Evolutionary conservation across 2,888 invertebrate genomes (phyloP).

Genomic region (Arge pagana): DNA sequence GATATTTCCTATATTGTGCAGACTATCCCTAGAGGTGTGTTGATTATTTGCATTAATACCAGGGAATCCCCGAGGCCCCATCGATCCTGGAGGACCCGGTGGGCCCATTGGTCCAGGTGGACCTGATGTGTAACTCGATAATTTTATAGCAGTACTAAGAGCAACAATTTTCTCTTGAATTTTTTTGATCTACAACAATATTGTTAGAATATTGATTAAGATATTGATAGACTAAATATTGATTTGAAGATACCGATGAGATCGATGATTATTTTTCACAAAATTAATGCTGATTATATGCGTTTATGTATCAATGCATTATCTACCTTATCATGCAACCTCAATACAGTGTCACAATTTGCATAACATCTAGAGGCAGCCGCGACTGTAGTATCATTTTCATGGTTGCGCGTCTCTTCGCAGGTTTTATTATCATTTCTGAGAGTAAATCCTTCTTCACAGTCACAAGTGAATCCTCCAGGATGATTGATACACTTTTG

Average conservation of each 20-base stretch:
- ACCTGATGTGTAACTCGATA: constrained; percentile 62
- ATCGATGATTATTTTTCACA: neutral
- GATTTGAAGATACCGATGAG: too few relatives aligned
- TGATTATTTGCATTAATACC: constrained; percentile 5
- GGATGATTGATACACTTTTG: constrained; percentile 68
- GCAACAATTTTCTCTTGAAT: constrained; percentile 57
- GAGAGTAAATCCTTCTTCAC: constrained; percentile 62
- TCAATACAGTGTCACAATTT: constrained; percentile 66
- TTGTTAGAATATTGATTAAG: neutral
- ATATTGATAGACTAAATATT: neutral
- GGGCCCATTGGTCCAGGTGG: constrained; percentile 61
- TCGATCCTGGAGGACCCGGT: constrained; percentile 59
- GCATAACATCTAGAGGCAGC: constrained; percentile 62
- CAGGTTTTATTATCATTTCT: constrained; percentile 66
- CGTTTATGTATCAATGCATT: constrained; percentile 10
- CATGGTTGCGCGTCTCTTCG: constrained; percentile 33
- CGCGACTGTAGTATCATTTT: constrained; percentile 48
- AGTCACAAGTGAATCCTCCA: constrained; percentile 66
- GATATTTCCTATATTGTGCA: constrained; percentile 1
- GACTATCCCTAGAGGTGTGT: constrained; percentile 19
- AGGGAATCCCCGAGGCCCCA: constrained; percentile 56
- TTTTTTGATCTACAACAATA: constrained; percentile 21
- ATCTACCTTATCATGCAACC: constrained; percentile 62
- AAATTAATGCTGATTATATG: constrained; percentile 13
- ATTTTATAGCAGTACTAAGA: constrained; percentile 61